Base-by-base conservation (phyloP, 2,797 vertebrate species). In the Spinus olivaceus region DNA sequence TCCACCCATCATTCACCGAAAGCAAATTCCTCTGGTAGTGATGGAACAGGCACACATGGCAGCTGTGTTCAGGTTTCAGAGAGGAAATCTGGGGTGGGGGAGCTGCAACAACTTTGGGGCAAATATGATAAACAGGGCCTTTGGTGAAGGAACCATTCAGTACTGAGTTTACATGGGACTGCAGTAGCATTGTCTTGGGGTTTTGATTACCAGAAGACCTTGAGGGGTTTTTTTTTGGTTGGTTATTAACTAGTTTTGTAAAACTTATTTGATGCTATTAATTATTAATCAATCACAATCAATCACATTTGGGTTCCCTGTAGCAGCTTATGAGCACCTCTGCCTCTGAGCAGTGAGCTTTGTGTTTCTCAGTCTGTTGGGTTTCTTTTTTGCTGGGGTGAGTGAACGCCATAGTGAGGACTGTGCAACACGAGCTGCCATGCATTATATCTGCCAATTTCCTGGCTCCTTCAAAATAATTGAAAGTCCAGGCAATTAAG, bases 341-440 rank as follows among this genome's bases (percentile, higher is more conserved):
- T 87, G 33, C 46, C 6, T 25, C 46, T 61, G 37, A 57, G 41
- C 19, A 47, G 9, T 74, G 35, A 39, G 49, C 15, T 82, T 73
- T 74, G 71, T 33, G 44, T 50, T 64, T 71, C 64, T 72, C 20
- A 23, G 0, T 65, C 33, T 49, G 6, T 10, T 73, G 50, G 22
- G 44, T 19, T 63, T 30, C 9, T 39, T 56, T 71, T 63, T 69
- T 41, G 15, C 35, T 84, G 67, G 1, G 3, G 4, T 47, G 44
- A 22, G 27, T 74, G 35, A 71, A 32, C 0, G 0, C 19, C 1
- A 0, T 8, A 54, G 23, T 0, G 3, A 88, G 28, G 50, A 28
- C 24, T 33, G 32, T 28, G 35, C 25, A 61, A n/a, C 14, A 10
- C 0, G 0, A 86, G 18, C 32, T 91, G 49, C 66, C 24, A 1